These are phyloP conservation scores for Helleia helle DNA, from an alignment of 2,888 invertebrate species.

Conservation along the genomic window DNA sequence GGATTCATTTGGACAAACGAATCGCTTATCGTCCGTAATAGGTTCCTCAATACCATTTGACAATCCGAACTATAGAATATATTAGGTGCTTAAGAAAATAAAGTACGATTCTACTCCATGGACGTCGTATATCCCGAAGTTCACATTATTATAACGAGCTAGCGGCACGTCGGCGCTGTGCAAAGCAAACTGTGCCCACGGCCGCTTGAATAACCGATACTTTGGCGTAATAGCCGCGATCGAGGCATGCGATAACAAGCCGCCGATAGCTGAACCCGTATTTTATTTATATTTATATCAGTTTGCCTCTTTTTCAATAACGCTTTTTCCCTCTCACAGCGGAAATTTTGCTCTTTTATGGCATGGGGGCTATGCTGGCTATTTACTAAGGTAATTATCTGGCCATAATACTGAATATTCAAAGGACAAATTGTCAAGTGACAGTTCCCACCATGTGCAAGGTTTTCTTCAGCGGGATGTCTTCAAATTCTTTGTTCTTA, in stretches of 20 bases:
- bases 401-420: conserved; percentile 55
- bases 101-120: conserved; percentile 43
- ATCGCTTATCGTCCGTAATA: too few relatives aligned
- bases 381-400: conserved; percentile 64
- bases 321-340: conserved; percentile 61
- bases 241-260: conserved; percentile 73
- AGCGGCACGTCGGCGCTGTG: conserved; percentile 49
- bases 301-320: conserved; percentile 71
- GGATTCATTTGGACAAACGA: too few relatives aligned
- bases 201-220: conserved; percentile 62
- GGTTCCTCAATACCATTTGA: neutral
- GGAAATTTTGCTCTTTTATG: conserved; percentile 70
- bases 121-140: conserved; percentile 66
- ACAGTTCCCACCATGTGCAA: conserved; percentile 29
- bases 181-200: conserved; percentile 69
- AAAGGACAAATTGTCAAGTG: conserved; percentile 53
- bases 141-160: conserved; percentile 74
- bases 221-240: conserved; percentile 66
- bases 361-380: conserved; percentile 56
- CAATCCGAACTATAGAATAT: neutral
- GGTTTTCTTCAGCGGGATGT: neutral
- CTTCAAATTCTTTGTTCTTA: conserved; percentile 1
- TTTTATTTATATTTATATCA: conserved; percentile 74
- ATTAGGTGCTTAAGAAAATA: conserved; percentile 4
- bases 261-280: conserved; percentile 74